phyloP scores from a whole-genome alignment of 2,888 invertebrate species.

The Phengaris arion region DNA sequence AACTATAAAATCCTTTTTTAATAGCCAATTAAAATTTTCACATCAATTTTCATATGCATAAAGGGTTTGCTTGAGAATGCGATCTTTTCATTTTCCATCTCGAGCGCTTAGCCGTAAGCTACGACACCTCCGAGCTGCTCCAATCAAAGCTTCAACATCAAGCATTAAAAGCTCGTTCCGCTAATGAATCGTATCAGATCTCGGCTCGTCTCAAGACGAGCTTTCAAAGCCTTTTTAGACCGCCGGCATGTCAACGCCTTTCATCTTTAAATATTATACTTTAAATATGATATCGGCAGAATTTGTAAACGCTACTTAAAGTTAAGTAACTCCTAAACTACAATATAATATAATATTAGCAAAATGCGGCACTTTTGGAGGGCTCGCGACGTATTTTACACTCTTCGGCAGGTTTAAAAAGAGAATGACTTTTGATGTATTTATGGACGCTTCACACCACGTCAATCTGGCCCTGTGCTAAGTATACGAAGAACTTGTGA shows the following conservation, averaged over 20 bases:
- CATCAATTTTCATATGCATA: conserved; percentile 15
- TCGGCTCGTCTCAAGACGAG: conserved; percentile 52
- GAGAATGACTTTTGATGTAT: no score
- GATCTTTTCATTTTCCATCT: conserved; percentile 36
- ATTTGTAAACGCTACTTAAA: neutral
- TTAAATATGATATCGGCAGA: neutral
- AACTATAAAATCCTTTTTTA: neutral
- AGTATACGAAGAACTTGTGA: no score
- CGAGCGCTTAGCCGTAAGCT: conserved; percentile 22
- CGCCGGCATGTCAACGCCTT: conserved; percentile 40
- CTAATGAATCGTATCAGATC: conserved; percentile 81
- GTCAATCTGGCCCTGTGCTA: no score
- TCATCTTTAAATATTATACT: no score
- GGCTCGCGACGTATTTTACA: no score
- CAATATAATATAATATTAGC: no score
- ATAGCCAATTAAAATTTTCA: neutral
- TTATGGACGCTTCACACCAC: no score
- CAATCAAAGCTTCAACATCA: conserved; percentile 71
- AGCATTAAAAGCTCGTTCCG: conserved; percentile 78
- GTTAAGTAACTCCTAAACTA: neutral
- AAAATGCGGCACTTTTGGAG: no score
- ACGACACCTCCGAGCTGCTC: conserved; percentile 63
- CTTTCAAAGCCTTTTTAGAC: conserved; percentile 60
- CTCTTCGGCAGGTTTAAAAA: no score
- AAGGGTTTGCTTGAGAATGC: conserved; percentile 1